Conservation (phyloP, 1,140 invertebrate species). For the Musca vetustissima region DNA sequence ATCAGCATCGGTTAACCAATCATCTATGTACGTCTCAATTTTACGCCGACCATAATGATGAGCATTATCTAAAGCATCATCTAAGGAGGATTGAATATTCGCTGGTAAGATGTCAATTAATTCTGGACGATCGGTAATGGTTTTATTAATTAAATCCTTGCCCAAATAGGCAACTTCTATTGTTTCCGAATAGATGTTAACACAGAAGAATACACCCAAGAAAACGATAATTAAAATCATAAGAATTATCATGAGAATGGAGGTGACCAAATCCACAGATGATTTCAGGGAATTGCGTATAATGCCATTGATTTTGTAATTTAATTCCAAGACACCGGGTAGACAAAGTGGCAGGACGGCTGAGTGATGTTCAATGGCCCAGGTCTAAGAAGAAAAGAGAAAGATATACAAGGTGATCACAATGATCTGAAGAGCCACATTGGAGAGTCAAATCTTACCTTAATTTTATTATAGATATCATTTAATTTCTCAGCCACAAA, state of each 20-base stretch:
- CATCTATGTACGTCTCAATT: conserved; percentile 53
- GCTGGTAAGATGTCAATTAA: conserved; percentile 73
- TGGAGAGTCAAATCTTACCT: too few species aligned
- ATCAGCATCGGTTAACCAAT: conserved; percentile 79
- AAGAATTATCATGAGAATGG: conserved; percentile 65
- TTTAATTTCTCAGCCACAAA: conserved; percentile 40
- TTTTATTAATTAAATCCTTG: conserved; percentile 87
- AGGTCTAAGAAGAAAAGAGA: conserved; percentile 36
- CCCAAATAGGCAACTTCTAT: conserved; percentile 88
- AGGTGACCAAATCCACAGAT: conserved; percentile 64
- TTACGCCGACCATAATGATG: conserved; percentile 76
- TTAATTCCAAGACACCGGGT: conserved; percentile 61
- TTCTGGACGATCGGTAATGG: conserved; percentile 85
- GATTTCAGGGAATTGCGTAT: conserved; percentile 58
- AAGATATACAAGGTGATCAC: too few species aligned
- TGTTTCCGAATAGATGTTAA: conserved; percentile 90
- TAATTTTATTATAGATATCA: conserved; percentile 35
- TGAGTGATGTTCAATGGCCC: conserved; percentile 58
- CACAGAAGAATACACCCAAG: conserved; percentile 53
- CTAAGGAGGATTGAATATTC: conserved; percentile 70
- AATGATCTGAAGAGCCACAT: too few species aligned
- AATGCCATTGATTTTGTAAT: conserved; percentile 58
- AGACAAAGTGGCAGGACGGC: conserved; percentile 65
- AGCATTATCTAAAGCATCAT: conserved; percentile 87
- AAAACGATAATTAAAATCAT: conserved; percentile 64